Conservation (phyloP, 2,113 vertebrate genomes). For the Crypturellus undulatus region DNA sequence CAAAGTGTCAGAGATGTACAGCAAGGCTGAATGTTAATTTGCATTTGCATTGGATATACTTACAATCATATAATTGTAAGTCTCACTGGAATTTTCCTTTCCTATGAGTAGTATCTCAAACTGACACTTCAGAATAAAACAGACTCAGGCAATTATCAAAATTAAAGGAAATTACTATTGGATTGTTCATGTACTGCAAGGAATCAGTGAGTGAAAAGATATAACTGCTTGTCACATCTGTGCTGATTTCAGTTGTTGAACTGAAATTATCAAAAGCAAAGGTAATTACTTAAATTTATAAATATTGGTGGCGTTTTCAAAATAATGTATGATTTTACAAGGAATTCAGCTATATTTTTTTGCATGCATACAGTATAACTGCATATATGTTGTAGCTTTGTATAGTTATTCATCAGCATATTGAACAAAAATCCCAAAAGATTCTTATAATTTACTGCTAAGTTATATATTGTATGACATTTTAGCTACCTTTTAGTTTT, state of each 20-base stretch:
- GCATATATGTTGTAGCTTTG: not conserved
- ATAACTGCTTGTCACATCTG: slow-evolving; percentile 40
- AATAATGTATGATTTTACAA: not conserved
- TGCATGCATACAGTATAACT: not conserved
- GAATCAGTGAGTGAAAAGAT: slow-evolving; percentile 34
- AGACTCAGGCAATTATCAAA: slow-evolving; percentile 26
- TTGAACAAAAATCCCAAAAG: not conserved
- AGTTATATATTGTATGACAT: not conserved
- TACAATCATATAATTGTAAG: not conserved
- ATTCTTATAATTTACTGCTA: not conserved
- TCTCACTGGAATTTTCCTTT: slow-evolving; percentile 14
- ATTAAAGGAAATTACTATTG: slow-evolving; percentile 55
- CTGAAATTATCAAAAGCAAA: slow-evolving; percentile 47
- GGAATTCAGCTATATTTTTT: slow-evolving; percentile 3
- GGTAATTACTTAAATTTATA: slow-evolving; percentile 57
- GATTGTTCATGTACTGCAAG: slow-evolving; percentile 3
- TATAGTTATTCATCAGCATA: not conserved
- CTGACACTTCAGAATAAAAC: slow-evolving; percentile 1
- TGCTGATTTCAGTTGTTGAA: slow-evolving; percentile 17
- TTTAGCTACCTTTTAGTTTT: not conserved
- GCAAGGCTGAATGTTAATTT: not conserved
- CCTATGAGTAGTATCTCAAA: slow-evolving; percentile 3
- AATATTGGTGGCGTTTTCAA: slow-evolving; percentile 43
- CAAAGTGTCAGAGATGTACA: not conserved
- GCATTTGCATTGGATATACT: not conserved